Base-by-base conservation (phyloP, 2,888 invertebrate species). In the Aleiodes leptofemur region DNA sequence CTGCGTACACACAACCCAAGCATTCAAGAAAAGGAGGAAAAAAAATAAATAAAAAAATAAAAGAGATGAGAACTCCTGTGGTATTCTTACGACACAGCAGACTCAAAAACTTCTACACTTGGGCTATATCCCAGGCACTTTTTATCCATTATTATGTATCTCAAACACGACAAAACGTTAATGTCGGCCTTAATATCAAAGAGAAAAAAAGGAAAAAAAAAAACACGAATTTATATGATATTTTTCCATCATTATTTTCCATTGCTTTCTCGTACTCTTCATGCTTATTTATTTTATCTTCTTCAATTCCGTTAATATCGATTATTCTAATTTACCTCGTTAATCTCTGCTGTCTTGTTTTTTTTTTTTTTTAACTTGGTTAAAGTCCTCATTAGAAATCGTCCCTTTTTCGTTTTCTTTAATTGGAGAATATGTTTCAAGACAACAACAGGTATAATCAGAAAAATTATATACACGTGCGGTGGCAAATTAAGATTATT, bases 41-140 rank as follows among this genome's bases (percentile, higher is more conserved):
- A n/a, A n/a, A n/a, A n/a, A n/a, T n/a, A n/a, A n/a, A n/a, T n/a
- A 23, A 23, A 23, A 38, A 38, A 5, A 38, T 3, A 5, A 43
- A 9, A 8, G 43, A 43, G 72, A 70, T 74, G 55, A 48, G 64
- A 72, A 69, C 79, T 74, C 76, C 72, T 70, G 73, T 80, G 76
- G 78, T 79, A 79, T 77, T 74, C 77, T 77, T 77, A 74, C 74
- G 66, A 74, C 74, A 77, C 79, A 79, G 23, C 23, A 68, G 72
- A 61, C 31, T 53, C 64, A 56, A 71, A 55, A 43, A 66, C 23
- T 68, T 56, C 51, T 34, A 61, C 74, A 48, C 53, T 23, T 23
- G 23, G 23, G 23, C 23, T 23, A 23, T 23, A 23, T 23, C 23
- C 23, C 23, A 23, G 23, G 56, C 51, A 53, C 66, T 73, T 57